A percentile compares a stretch with the other conserved stretches of the same genome.
These are phyloP conservation scores for Agrilus cyanescens DNA, from an alignment of 2,888 invertebrate species.

Conservation along the genomic window DNA sequence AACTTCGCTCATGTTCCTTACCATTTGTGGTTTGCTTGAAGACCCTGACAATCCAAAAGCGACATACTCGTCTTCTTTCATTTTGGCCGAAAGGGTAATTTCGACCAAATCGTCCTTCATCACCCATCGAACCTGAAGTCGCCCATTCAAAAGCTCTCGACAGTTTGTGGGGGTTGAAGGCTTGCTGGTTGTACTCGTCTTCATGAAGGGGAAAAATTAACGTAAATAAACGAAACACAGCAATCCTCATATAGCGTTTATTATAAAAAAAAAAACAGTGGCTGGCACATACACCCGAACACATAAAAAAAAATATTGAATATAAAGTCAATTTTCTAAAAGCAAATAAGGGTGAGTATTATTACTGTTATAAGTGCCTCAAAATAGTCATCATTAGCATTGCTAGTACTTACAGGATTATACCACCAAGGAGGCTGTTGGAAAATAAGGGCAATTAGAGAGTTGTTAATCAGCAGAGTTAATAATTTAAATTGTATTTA, in stretches of 20 bases:
- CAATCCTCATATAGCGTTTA: too few relatives aligned
- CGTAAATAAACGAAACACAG: conserved; percentile 9
- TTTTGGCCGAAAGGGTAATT: conserved; percentile 66
- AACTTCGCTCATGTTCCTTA: too few relatives aligned
- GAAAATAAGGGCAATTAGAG: conserved; percentile 3
- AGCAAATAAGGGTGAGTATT: too few relatives aligned
- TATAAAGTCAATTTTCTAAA: too few relatives aligned
- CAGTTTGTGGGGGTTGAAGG: conserved; percentile 61
- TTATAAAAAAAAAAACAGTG: too few relatives aligned
- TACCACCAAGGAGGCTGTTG: conserved; percentile 85
- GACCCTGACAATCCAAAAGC: conserved; percentile 77
- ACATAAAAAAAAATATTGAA: too few relatives aligned
- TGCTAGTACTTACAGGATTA: conserved; percentile 67
- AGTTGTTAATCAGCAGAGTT: too few relatives aligned
- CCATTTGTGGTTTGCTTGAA: conserved; percentile 62
- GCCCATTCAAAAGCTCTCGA: conserved; percentile 69
- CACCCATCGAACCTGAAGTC: conserved; percentile 81
- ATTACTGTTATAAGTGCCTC: too few relatives aligned
- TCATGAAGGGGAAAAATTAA: conserved; percentile 28
- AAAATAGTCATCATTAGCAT: too few relatives aligned
- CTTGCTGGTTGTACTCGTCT: conserved; percentile 69
- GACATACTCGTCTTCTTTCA: conserved; percentile 76
- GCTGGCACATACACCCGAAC: too few relatives aligned
- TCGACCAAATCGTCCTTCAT: conserved; percentile 62
- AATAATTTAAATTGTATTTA: too few relatives aligned